Base-by-base conservation (phyloP, 2,113 vertebrate genomes). In the Bostrychus sinensis region DNA sequence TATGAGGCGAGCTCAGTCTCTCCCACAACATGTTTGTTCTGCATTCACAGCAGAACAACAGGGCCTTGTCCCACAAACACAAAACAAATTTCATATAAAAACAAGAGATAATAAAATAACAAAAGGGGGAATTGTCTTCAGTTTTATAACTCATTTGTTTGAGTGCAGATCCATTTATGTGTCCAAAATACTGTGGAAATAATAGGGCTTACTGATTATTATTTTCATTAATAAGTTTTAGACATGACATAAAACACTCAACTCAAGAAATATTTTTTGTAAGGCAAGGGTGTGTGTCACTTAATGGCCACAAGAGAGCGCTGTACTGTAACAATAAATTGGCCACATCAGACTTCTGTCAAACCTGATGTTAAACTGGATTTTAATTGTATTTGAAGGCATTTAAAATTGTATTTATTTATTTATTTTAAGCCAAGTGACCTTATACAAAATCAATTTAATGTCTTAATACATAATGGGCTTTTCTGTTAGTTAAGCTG, bases 11-110 rank as follows among this genome's bases (percentile, higher is more conserved):
- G 60, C 56, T 50, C 78, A 77, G 72, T 42, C 59, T 78, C 79
- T 84, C 87, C 81, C 78, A 84, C 81, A 67, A 66, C 56, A 39
- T 66, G 53, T 67, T 64, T 48, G 70, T 41, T 75, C 66, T 62
- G 58, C 38, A 62, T 77, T 78, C 68, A 50, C n/a, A 56, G 63
- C 1, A 48, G 56, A 28, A 84, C 70, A 84, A 78, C 19, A 37
- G n/a, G 46, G 34, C 54, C 2, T 81, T 86, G 70, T 88, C 66
- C 22, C 42, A 36, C 10, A 48, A 36, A 46, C 3, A 62, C 45
- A 53, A 67, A 63, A 64, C 59, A 68, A 59, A 36, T 23, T 12
- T 3, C 3, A 41, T 11, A 46, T 12, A 51, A 74, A 76, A 10
- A 3, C 22, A 56, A 12, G 16, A 28, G n/a, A n/a, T n/a, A 58